Evolutionary conservation across 2,888 invertebrate genomes (phyloP).

Genomic region (Pemphredon lugubris): DNA sequence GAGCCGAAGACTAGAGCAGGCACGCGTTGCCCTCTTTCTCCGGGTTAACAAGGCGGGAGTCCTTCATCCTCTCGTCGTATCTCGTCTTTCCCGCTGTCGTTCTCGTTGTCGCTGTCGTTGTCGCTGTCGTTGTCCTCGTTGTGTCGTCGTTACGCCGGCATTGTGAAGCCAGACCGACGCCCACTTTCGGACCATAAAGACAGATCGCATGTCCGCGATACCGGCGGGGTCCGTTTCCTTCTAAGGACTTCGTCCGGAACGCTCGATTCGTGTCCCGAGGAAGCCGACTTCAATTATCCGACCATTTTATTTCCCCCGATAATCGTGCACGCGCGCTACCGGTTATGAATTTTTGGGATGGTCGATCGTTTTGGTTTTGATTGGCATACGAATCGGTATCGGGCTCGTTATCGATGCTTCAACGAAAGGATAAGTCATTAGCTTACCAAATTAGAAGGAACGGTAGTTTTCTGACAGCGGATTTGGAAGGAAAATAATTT

Average conservation of each 20-base stretch:
- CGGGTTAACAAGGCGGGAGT: constrained; percentile 58
- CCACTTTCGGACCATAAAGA: constrained; percentile 76
- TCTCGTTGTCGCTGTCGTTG: constrained; percentile 32
- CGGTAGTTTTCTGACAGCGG: too few species aligned
- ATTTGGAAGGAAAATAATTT: too few species aligned
- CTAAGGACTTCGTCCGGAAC: constrained; percentile 71
- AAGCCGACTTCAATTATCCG: constrained; percentile 66
- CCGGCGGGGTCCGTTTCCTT: constrained; percentile 64
- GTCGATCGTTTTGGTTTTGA: background rate
- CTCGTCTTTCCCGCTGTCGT: constrained; percentile 35
- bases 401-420: too few species aligned
- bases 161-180: constrained; percentile 68
- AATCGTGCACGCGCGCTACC: constrained; percentile 29
- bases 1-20: constrained; percentile 7
- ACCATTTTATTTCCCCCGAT: constrained; percentile 24
- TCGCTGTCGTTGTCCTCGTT: constrained; percentile 57
- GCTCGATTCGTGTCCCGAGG: constrained; percentile 57
- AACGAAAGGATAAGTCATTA: too few species aligned
- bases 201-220: constrained; percentile 74
- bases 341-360: background rate
- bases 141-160: constrained; percentile 62
- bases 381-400: too few species aligned
- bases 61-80: constrained; percentile 49
- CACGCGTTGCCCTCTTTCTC: constrained; percentile 45
- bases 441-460: too few species aligned